A percentile compares a stretch with the other conserved stretches of the same genome.
Conservation (phyloP, 2,888 invertebrate species). For the Andrena minutula region DNA sequence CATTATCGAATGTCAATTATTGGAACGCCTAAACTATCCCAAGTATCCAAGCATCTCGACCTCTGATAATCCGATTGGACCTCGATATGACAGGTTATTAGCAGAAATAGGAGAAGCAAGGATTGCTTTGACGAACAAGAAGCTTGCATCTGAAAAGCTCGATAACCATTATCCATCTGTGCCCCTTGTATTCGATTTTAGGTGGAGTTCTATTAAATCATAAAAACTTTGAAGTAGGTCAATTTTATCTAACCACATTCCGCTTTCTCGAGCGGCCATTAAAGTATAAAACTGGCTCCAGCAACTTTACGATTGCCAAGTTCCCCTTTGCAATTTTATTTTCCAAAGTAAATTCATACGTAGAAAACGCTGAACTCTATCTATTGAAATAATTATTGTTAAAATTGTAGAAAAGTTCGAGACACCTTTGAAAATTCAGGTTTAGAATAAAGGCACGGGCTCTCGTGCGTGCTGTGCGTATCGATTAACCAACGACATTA, state of each 20-base stretch:
- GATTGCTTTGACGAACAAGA: background rate
- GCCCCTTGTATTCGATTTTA: background rate
- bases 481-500: slow-evolving; percentile 37
- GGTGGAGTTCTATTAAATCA: background rate
- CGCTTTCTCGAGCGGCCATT: background rate
- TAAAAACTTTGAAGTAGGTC: slow-evolving; percentile 3
- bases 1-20: slow-evolving; percentile 27
- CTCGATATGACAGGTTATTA: background rate
- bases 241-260: slow-evolving; percentile 6
- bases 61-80: background rate
- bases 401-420: background rate
- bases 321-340: background rate
- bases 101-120: background rate
- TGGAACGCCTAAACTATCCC: slow-evolving; percentile 19
- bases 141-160: background rate
- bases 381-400: too few species aligned
- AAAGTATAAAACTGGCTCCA: background rate
- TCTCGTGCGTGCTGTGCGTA: slow-evolving; percentile 26
- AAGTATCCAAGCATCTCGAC: slow-evolving; percentile 2
- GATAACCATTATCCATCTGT: background rate
- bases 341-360: background rate
- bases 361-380: background rate
- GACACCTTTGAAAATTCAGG: background rate
- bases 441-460: background rate
- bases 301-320: background rate